Conservation (phyloP, 2,113 vertebrate genomes). For the Otis tarda region DNA sequence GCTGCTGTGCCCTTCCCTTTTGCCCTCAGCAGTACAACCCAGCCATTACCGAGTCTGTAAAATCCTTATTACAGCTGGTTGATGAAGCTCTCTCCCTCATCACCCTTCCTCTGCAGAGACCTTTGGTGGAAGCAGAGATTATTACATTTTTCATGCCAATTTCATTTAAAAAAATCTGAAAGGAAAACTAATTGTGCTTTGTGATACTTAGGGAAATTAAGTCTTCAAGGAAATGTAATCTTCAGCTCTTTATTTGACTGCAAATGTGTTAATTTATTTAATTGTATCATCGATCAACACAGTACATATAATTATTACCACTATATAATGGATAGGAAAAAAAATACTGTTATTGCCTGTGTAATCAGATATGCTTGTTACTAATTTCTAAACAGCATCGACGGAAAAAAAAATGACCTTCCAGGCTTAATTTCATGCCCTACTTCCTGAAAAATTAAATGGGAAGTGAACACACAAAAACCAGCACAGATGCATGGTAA, state of each 20-base stretch:
- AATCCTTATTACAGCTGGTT: background rate
- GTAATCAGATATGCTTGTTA: constrained; percentile 47
- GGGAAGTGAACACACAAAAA: constrained; percentile 16
- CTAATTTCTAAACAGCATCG: constrained; percentile 23
- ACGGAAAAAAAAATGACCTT: constrained; percentile 28
- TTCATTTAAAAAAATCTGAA: constrained; percentile 35
- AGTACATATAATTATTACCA: constrained; percentile 20
- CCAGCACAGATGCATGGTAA: background rate
- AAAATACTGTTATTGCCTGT: background rate
- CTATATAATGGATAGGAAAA: constrained; percentile 31
- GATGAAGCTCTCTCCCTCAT: background rate
- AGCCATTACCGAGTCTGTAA: background rate
- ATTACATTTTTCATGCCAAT: constrained; percentile 31
- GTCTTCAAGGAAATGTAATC: constrained; percentile 63
- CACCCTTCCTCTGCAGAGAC: background rate
- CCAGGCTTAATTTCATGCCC: constrained; percentile 54
- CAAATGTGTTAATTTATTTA: constrained; percentile 56
- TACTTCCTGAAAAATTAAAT: constrained; percentile 51
- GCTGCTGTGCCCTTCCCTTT: background rate
- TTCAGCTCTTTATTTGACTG: constrained; percentile 50
- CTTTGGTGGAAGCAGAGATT: background rate
- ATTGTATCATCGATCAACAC: constrained; percentile 53
- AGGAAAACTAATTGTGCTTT: constrained; percentile 53
- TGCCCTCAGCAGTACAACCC: background rate
- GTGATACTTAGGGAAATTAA: constrained; percentile 57